Base-by-base conservation (phyloP, 2,888 invertebrate genomes). In the Hirtodrosophila trivittata region DNA sequence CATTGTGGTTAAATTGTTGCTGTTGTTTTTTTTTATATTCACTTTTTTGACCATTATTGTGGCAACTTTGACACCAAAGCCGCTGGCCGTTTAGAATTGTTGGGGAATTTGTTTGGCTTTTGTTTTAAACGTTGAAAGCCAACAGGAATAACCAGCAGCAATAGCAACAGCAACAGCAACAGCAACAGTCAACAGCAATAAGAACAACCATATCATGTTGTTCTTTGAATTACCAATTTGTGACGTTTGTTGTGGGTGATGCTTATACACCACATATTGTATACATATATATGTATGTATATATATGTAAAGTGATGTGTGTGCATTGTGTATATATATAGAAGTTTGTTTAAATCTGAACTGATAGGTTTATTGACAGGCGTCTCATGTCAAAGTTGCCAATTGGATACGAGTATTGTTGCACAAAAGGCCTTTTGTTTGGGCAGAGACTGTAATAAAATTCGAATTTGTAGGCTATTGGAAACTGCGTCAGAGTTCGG, bases 211-310 rank as follows among this genome's bases (percentile, higher is more conserved):
- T 63, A 67, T 73, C 63, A 73, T 74, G 57, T 68, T 68, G 18
- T 66, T 70, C 68, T 62, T 60, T 35, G 66, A 75, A 73, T 77
- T 73, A 66, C 64, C 87, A 71, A 69, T 81, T 85, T 86, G 73
- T 83, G 82, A 86, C 82, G 82, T 86, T 70, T 66, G 71, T 81
- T 71, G 68, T 81, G 67, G 78, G 77, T 63, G 74, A 52, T 63
- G 42, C 60, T 45, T 47, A 18, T 25, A 12, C n/a, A 21, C 32
- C 32, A 45, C 37, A 51, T 30, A 55, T 66, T 51, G 37, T 30
- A 66, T 16, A 32, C 1, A 18, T 30, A 13, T 18, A 28, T 38
- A 32, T 21, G 2, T 26, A 4, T 25, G 1, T 45, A 1, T 33
- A 6, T 60, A 14, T 51, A 33, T 62, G 10, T 55, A 30, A n/a